phyloP scores from a whole-genome alignment of 1,140 invertebrate genomes.

The Ceratosolen fusciceps region DNA sequence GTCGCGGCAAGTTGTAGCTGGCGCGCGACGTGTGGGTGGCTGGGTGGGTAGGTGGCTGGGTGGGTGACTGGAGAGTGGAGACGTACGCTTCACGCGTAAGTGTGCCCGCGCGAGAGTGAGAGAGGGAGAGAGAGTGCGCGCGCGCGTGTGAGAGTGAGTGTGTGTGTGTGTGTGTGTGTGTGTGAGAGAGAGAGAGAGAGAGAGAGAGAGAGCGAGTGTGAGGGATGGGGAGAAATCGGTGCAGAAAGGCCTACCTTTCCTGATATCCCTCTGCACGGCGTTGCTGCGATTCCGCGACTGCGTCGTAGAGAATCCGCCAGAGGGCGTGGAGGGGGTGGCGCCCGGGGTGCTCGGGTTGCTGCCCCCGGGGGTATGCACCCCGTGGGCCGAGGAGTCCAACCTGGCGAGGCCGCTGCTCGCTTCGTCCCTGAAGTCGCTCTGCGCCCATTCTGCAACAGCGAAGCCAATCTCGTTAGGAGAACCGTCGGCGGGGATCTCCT shows the following conservation, averaged over 20 bases:
- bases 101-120: no score
- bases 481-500: neutral
- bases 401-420: constrained; percentile 74
- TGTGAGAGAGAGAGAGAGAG: no score
- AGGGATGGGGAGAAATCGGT: neutral
- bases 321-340: constrained; percentile 74
- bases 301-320: constrained; percentile 68
- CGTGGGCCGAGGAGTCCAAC: constrained; percentile 64
- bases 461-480: neutral
- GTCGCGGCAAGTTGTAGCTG: no score
- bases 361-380: constrained; percentile 66
- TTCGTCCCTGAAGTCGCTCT: constrained; percentile 85
- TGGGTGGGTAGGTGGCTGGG: no score
- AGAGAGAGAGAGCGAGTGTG: no score
- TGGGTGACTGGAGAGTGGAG: no score
- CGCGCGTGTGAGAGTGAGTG: no score
- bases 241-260: constrained; percentile 60
- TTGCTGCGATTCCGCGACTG: constrained; percentile 63
- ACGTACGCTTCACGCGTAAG: no score
- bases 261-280: constrained; percentile 61
- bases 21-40: no score
- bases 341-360: constrained; percentile 76
- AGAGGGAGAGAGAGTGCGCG: no score
- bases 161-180: no score
- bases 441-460: constrained; percentile 83